Percentiles rank a stretch among this genome's conserved stretches.
phyloP scores from a whole-genome alignment of 92 coral and sea anemone species.

The Porites lobata region DNA sequence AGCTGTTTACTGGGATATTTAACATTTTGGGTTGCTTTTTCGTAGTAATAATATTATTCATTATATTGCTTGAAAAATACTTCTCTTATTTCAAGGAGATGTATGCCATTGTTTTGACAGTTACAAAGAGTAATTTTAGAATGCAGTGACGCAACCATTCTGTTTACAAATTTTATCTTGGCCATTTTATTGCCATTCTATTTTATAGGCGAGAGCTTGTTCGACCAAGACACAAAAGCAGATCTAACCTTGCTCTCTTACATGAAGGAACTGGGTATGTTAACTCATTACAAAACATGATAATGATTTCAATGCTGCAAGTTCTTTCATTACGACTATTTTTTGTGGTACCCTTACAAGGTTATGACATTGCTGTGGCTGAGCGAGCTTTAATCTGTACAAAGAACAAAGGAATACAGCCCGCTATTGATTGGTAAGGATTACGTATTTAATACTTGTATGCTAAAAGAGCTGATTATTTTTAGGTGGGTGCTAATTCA shows the following conservation, averaged over 20 bases:
- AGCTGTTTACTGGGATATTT: too few relatives aligned
- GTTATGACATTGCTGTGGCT: constrained; percentile 81
- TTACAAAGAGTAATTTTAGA: too few relatives aligned
- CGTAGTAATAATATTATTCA: too few relatives aligned
- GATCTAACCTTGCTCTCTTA: constrained; percentile 94
- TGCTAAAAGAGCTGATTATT: too few relatives aligned
- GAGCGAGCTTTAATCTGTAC: constrained; percentile 92
- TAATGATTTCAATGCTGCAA: neutral
- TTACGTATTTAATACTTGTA: neutral
- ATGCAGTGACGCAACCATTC: too few relatives aligned
- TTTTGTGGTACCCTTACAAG: constrained; percentile 27
- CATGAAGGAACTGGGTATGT: constrained; percentile 96
- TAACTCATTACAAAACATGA: neutral
- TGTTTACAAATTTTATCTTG: too few relatives aligned
- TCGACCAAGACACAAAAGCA: constrained; percentile 86
- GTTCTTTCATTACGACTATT: neutral
- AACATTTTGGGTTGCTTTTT: too few relatives aligned
- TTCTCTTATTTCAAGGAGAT: too few relatives aligned
- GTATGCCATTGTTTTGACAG: too few relatives aligned
- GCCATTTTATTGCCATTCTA: too few relatives aligned
- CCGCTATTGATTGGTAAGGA: constrained; percentile 97
- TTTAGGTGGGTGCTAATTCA: too few relatives aligned
- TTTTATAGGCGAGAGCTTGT: constrained; percentile 75
- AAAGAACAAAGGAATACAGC: constrained; percentile 91
- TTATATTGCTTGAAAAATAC: too few relatives aligned